phyloP scores from a whole-genome alignment of 2,888 invertebrate genomes.

The Lamellibrachia satsuma region DNA sequence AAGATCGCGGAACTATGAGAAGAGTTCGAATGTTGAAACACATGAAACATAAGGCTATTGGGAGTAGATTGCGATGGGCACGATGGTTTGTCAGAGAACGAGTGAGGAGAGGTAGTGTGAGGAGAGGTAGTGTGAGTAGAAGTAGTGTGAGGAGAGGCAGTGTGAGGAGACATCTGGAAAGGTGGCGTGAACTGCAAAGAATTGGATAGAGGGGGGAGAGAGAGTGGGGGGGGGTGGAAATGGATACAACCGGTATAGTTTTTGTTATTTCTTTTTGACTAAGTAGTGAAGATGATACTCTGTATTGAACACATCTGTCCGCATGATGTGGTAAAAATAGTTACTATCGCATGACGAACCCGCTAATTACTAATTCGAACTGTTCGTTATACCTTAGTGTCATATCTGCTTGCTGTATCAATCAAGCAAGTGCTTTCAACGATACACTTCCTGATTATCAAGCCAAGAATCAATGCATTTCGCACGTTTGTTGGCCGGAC shows the following conservation, averaged over 20 bases:
- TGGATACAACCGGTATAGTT: too few species aligned
- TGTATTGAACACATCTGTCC: background rate
- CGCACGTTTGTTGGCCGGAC: conserved; percentile 13
- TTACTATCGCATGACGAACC: background rate
- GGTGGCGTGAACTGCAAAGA: too few species aligned
- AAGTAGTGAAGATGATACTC: background rate
- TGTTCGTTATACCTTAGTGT: background rate
- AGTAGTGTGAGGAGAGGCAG: too few species aligned
- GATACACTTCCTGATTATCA: background rate
- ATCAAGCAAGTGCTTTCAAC: background rate
- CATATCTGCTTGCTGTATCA: background rate
- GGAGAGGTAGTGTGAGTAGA: too few species aligned
- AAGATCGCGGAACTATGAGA: too few species aligned
- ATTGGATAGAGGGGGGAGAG: too few species aligned
- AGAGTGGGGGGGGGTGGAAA: background rate
- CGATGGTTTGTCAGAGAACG: too few species aligned
- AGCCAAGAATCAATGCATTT: background rate
- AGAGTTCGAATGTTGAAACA: too few species aligned
- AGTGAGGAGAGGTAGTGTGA: too few species aligned
- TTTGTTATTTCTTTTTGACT: background rate
- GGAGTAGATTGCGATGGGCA: too few species aligned
- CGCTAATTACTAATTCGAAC: background rate
- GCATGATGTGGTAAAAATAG: background rate
- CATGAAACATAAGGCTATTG: too few species aligned
- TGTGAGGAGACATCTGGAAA: too few species aligned